Evolutionary conservation across 2,888 invertebrate genomes (phyloP), one percentile per base, ranked within the genome.

Genomic region (Alloplasta piceator): DNA sequence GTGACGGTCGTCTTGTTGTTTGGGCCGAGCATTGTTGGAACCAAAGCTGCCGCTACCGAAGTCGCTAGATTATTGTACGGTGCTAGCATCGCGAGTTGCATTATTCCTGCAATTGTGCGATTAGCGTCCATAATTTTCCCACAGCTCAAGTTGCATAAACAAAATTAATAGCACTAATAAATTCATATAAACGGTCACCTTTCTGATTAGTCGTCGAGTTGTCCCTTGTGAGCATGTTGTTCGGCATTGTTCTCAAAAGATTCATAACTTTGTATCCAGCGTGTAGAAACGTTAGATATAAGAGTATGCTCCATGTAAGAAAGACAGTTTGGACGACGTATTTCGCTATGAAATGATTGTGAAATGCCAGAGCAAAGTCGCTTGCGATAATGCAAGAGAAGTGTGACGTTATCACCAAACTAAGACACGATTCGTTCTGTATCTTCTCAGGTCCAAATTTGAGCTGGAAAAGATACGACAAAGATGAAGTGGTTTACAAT

Each of bases 1-100:
- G 92, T 90, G 83, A 78, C 80, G 68, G 86, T 88, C 36, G 89
- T 82, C 82, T 89, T 90, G 66, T 58, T 66, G 48, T 74, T 81
- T 12, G 93, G 92, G 52, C 93, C 92, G 78, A 93, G 90, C 71
- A 94, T 90, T 36, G 94, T 93, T 41, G 93, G 93, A 71, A 93
- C 93, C n/a, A 93, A 89, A 14, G 93, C 93, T 5, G 93, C 93
- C 1, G 93, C 93, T 73, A 93, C 93, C 0, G 93, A 93, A 12
- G 93, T 92, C 50, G 93, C 94, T 82, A 94, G 90, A 87, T 93
- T 94, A 89, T 93, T 93, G 87, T 93, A 93, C n/a, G 93, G 93
- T 55, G 93, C 94, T 83, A 94, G 87, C 89, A 93, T 92, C 10
- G 93, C 93, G 79, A 93, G 89, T 88, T 93, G 93, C 92, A 93